Base-by-base conservation (phyloP, 2,888 invertebrate genomes). In the Leptopilina myrica region DNA sequence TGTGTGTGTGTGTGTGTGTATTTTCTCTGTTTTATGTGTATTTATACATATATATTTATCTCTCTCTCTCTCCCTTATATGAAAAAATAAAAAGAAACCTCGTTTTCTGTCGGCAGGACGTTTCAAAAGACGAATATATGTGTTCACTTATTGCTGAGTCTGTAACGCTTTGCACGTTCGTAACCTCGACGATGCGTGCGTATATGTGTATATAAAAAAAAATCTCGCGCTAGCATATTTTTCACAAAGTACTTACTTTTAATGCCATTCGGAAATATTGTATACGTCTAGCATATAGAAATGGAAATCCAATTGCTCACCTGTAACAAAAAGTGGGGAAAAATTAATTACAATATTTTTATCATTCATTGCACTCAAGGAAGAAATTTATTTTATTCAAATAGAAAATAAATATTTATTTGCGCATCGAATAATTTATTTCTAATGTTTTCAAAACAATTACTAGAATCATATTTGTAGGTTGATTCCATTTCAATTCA, bases 81-180 rank as follows among this genome's bases (percentile, higher is more conserved):
- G n/a, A 3, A 56, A 73, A 56, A 73, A 56, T n/a, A 56, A 56
- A 56, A 56, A 11, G 9, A 8, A 56, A 56, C 69, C 26, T 20
- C 49, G 49, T 33, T 73, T 49, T 26, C 76, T 46, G 67, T 62
- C 56, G 40, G 20, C 53, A 26, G 20, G 15, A 12, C 76, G 43
- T 49, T 49, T 49, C 49, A 49, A 49, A 12, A 46, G 64, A 56
- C 53, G 46, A 73, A 59, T 69, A 69, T 53, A 46, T 69, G 53
- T 53, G 69, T 69, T 69, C 53, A 69, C 69, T 69, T 43, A 43
- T 43, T 69, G 69, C 53, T 53, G 53, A 53, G 53, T 26, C 14
- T 69, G 49, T 49, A 49, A 69, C 49, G 69, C 69, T 69, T 33
- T 26, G 53, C 69, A 69, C 69, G 69, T 69, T 69, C 53, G 53